Percentiles rank a stretch among this genome's conserved stretches.
These are phyloP conservation scores for Adoxophyes honmai DNA, from an alignment of 1,140 invertebrate genomes.

Conservation along the genomic window DNA sequence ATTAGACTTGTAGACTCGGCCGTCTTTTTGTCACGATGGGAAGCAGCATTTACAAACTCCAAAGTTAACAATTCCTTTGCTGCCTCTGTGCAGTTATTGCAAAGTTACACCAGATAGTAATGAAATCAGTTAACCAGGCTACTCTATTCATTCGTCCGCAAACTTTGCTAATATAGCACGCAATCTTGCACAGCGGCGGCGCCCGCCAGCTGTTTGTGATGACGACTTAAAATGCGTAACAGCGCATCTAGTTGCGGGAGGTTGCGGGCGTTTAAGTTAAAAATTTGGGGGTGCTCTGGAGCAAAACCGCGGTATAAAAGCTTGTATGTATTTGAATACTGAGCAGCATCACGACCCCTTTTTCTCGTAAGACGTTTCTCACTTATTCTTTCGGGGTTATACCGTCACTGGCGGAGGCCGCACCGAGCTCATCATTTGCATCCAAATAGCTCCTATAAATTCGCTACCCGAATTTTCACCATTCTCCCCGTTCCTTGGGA, in stretches of 20 bases:
- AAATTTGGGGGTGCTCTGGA: background rate
- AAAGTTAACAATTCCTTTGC: slow-evolving; percentile 4
- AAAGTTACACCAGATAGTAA: background rate
- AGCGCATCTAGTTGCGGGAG: background rate
- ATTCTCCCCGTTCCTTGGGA: slow-evolving; percentile 59
- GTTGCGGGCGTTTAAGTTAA: background rate
- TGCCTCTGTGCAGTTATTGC: background rate
- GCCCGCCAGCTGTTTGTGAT: background rate
- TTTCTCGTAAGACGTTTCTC: slow-evolving; percentile 63
- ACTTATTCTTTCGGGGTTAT: slow-evolving; percentile 68
- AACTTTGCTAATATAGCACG: background rate
- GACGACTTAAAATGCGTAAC: slow-evolving; percentile 6
- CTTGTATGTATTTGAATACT: slow-evolving; percentile 22
- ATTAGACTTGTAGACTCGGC: background rate
- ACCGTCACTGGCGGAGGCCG: slow-evolving; percentile 46
- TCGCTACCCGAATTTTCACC: slow-evolving; percentile 70
- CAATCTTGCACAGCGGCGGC: slow-evolving; percentile 5
- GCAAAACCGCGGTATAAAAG: slow-evolving; percentile 7
- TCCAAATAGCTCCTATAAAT: slow-evolving; percentile 74
- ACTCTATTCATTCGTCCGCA: slow-evolving; percentile 8
- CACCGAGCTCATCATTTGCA: slow-evolving; percentile 69
- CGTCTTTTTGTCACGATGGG: slow-evolving; percentile 6
- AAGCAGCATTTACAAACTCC: background rate
- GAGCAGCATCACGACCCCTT: slow-evolving; percentile 44
- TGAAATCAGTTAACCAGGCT: background rate